phyloP scores from a whole-genome alignment of 2,113 vertebrate genomes.

The Machaerirhynchus nigripectus region DNA sequence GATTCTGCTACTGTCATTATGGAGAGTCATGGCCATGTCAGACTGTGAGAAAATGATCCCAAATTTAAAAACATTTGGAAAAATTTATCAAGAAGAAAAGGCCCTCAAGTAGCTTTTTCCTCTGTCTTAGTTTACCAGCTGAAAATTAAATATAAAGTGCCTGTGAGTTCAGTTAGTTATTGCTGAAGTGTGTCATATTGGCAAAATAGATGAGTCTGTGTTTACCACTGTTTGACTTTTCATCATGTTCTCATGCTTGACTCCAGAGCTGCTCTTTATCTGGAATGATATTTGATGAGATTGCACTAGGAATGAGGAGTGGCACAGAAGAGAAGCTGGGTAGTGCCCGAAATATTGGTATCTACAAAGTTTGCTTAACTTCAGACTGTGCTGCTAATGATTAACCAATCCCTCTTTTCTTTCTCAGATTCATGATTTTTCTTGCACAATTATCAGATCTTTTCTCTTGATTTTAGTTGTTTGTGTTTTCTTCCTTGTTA shows the following conservation, averaged over 20 bases:
- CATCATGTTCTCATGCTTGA: background rate
- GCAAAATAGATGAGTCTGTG: background rate
- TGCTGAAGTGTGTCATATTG: background rate
- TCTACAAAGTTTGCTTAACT: background rate
- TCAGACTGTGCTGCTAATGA: background rate
- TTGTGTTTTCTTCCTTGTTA: conserved; percentile 10
- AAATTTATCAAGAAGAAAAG: background rate
- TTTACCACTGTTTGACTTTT: background rate
- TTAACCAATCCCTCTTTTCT: background rate
- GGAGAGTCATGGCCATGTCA: background rate
- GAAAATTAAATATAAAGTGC: background rate
- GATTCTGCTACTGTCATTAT: background rate
- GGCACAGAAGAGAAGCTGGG: background rate
- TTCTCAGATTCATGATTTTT: background rate
- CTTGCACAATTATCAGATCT: conserved; percentile 12
- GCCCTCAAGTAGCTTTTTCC: accelerated
- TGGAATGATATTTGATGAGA: background rate
- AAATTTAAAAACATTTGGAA: background rate
- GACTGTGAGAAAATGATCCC: background rate
- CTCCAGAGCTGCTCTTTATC: background rate
- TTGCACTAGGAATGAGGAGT: conserved; percentile 14
- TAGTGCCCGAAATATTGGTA: background rate
- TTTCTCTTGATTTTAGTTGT: background rate
- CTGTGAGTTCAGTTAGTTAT: background rate
- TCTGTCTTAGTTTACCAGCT: background rate